Conservation (phyloP, 2,113 vertebrate genomes). For the Columba janthina region DNA sequence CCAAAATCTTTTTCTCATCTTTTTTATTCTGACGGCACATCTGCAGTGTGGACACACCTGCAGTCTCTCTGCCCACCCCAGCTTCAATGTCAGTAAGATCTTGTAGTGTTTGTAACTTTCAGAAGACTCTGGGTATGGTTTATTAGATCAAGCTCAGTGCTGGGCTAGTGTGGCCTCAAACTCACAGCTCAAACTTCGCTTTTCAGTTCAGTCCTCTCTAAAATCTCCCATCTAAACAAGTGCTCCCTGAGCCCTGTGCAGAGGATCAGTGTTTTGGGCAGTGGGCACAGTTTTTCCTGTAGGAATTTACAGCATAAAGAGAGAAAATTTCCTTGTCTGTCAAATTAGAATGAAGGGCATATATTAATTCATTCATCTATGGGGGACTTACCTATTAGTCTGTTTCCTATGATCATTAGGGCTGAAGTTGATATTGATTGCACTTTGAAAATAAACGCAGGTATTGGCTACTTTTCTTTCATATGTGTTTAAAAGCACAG, state of each 20-base stretch:
- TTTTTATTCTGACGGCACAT: neutral
- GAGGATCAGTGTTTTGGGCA: neutral
- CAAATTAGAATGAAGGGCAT: neutral
- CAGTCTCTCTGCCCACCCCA: neutral
- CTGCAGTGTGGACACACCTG: accelerated
- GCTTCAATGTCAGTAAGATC: neutral
- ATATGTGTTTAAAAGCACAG: neutral
- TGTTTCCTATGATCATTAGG: neutral
- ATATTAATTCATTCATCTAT: neutral
- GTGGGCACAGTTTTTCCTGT: neutral
- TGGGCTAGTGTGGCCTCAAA: neutral
- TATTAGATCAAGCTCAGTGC: neutral
- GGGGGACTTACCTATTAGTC: neutral
- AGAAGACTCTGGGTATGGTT: neutral
- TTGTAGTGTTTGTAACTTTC: neutral
- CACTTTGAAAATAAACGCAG: neutral
- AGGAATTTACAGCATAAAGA: neutral
- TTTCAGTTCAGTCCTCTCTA: neutral
- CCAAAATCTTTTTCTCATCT: neutral
- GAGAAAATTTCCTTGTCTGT: neutral
- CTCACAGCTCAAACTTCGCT: neutral
- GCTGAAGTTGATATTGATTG: neutral
- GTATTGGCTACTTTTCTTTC: neutral
- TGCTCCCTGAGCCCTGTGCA: neutral
- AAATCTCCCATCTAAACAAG: neutral